Percentiles rank a stretch among this genome's conserved stretches.
These are phyloP conservation scores for Chrysina gloriosa DNA, from an alignment of 2,888 invertebrate genomes.

Conservation along the genomic window DNA sequence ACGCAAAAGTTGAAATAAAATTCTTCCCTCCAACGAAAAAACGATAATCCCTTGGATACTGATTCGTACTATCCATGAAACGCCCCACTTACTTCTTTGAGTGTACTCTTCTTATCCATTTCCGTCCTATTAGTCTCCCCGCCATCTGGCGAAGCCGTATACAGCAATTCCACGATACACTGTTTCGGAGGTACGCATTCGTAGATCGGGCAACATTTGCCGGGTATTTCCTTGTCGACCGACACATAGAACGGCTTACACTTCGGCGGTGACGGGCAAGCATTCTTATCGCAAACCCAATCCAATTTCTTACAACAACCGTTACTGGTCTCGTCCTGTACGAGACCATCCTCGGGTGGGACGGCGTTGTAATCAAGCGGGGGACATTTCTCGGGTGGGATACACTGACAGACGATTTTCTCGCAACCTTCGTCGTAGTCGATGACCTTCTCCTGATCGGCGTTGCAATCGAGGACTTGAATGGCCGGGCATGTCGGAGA, in stretches of 20 bases:
- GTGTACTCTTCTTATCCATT: constrained; percentile 65
- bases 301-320: constrained; percentile 79
- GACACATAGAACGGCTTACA: constrained; percentile 73
- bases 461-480: constrained; percentile 76
- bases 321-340: constrained; percentile 67
- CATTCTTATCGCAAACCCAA: constrained; percentile 71
- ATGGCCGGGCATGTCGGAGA: constrained; percentile 72
- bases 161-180: constrained; percentile 72
- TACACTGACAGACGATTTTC: constrained; percentile 82
- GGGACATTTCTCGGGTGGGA: constrained; percentile 77
- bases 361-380: constrained; percentile 62
- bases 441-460: constrained; percentile 77
- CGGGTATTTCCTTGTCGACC: constrained; percentile 53
- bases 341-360: constrained; percentile 73
- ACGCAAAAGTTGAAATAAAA: no score
- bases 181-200: constrained; percentile 76
- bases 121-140: constrained; percentile 66
- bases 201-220: constrained; percentile 75
- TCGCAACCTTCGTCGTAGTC: constrained; percentile 76
- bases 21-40: no score
- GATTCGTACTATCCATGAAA: no score
- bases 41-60: no score
- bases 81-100: constrained; percentile 69
- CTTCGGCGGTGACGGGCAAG: constrained; percentile 71
- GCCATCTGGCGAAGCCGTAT: constrained; percentile 68